These are phyloP conservation scores for Sinocyclocheilus anophthalmus DNA, from an alignment of 2,113 vertebrate species.

Conservation along the genomic window DNA sequence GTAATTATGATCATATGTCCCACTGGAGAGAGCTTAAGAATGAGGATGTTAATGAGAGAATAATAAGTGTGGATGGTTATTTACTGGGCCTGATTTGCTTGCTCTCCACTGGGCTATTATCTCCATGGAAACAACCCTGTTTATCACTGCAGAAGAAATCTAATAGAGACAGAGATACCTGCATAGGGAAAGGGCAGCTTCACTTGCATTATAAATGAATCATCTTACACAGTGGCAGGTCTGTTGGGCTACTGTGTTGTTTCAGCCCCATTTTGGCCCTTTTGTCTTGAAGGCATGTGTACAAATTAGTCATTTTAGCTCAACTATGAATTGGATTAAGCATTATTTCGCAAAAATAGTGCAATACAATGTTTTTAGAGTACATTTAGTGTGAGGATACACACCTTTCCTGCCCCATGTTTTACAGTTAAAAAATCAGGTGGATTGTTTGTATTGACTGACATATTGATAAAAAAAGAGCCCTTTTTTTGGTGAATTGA, in stretches of 20 bases:
- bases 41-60: constrained; percentile 61
- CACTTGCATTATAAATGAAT: background rate
- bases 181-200: background rate
- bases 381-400: background rate
- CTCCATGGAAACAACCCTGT: constrained; percentile 25
- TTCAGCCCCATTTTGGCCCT: background rate
- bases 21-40: constrained; percentile 53
- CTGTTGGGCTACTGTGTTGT: background rate
- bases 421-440: background rate
- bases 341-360: background rate
- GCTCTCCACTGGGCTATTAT: background rate
- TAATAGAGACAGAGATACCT: background rate
- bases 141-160: constrained; percentile 28
- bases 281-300: background rate
- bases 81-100: constrained; percentile 46
- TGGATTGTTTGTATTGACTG: background rate
- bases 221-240: background rate
- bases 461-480: background rate
- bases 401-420: background rate
- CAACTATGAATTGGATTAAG: background rate
- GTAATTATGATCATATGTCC: constrained; percentile 1
- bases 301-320: background rate
- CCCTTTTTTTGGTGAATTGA: background rate
- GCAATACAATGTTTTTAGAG: background rate
- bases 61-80: constrained; percentile 49